Base-by-base conservation (phyloP, 2,113 vertebrate genomes). In the Uropsilus gracilis region DNA sequence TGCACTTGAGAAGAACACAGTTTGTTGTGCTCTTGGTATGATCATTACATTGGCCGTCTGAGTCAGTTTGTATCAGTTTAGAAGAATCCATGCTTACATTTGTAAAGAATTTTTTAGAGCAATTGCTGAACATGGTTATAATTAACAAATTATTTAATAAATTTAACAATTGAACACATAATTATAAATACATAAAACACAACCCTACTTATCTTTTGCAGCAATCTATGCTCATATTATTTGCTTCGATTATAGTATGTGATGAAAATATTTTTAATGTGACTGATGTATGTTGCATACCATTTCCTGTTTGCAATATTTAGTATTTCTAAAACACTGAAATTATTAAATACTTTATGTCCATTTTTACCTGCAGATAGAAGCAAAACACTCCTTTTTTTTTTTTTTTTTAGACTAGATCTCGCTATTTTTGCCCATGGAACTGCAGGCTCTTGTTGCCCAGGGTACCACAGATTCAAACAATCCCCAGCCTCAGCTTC, bases 341-440 rank as follows among this genome's bases (percentile, higher is more conserved):
- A 83, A 39, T 82, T 18, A 55, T 55, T 37, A 10, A 61, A 53
- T 71, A 81, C 30, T 30, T 84, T 92, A 87, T 94, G 92, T 87
- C n/a, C 26, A 95, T 59, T 95, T 90, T 87, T 75, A 80, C 93
- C 94, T 95, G 88, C 37, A 95, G 76, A 91, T 96, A 95, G 88
- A 50, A 96, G 88, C 93, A 97, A 92, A 96, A 96, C 95, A 59
- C 85, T 86, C 42, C n/a, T n/a, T n/a, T n/a, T n/a, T n/a, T n/a
- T n/a, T n/a, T n/a, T n/a, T n/a, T n/a, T n/a, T n/a, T n/a, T n/a
- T n/a, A n/a, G n/a, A n/a, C n/a, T n/a, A n/a, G n/a, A n/a, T n/a
- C n/a, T n/a, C n/a, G n/a, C n/a, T n/a, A n/a, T n/a, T n/a, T n/a
- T n/a, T n/a, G n/a, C n/a, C n/a, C n/a, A n/a, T n/a, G n/a, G n/a